Base-by-base conservation (phyloP, 2,113 vertebrate species). In the Scartelaos histophorus region DNA sequence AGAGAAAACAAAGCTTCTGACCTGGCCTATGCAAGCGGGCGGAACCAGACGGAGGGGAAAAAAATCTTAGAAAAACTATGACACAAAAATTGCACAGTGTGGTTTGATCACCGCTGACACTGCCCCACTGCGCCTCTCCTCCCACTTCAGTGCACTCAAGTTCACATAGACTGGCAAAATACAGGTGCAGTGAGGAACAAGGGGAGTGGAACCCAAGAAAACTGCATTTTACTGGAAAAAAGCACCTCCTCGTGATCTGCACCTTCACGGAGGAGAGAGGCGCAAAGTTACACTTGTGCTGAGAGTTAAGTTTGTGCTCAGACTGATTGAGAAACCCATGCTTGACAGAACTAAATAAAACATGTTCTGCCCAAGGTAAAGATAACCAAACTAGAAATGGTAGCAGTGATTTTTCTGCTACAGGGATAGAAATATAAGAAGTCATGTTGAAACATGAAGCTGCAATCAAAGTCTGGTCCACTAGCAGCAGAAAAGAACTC, bases 101-200 rank as follows among this genome's bases (percentile, higher is more conserved):
- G 19, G 68, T 85, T 88, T 83, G 88, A 88, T 91, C 86, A 80
- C 81, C n/a, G 38, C 69, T 80, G 83, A 83, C 82, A 79, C 73
- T 87, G 82, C 82, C 81, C 73, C 79, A 68, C 69, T 79, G 67
- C 21, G n/a, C 51, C 74, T 80, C 81, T 71, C 78, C 78, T 76
- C 78, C 84, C 74, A 67, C 81, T 81, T 79, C 77, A 81, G 78
- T 81, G 61, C 84, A 86, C 79, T 86, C 76, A 72, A 65, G 81
- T 85, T 88, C 86, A 89, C 80, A 87, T 61, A 87, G 82, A 87
- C 83, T 88, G 61, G 61, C 49, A 88, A 85, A 88, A 85, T 81
- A 77, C 79, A 85, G 84, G 80, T 84, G 67, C 69, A 54, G 71
- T 45, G 58, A 54, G 67, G 78, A 83, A 83, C 81, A 79, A 73